These are phyloP conservation scores for Microctenopoma lineatum DNA, from an alignment of 2,797 vertebrate species.

Conservation along the genomic window DNA sequence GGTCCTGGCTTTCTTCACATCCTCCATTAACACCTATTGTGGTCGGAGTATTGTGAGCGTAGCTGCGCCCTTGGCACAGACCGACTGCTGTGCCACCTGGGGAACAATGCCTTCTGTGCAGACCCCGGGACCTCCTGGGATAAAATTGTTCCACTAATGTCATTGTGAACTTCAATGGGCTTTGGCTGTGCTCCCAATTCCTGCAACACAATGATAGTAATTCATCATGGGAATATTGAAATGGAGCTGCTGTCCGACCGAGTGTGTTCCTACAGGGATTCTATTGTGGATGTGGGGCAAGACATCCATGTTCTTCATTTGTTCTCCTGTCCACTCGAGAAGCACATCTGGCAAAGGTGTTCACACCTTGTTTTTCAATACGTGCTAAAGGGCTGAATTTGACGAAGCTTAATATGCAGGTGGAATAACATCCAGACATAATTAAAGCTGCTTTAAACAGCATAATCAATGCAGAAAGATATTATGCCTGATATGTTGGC, in stretches of 20 bases:
- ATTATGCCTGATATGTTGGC: background rate
- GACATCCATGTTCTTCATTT: conserved; percentile 44
- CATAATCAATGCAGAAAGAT: background rate
- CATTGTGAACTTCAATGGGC: conserved; percentile 71
- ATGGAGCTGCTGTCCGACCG: conserved; percentile 47
- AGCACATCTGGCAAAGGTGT: conserved; percentile 44
- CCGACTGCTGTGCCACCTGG: conserved; percentile 60
- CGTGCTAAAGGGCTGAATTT: background rate
- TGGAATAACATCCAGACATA: background rate
- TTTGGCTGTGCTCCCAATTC: conserved; percentile 68
- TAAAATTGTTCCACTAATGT: conserved; percentile 73
- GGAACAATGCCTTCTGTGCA: conserved; percentile 55
- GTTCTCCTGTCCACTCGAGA: conserved; percentile 34
- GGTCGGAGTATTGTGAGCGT: conserved; percentile 26
- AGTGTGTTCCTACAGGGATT: conserved; percentile 38
- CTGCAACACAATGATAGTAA: conserved; percentile 70
- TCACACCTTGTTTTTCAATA: conserved; percentile 37
- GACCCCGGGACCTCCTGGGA: conserved; percentile 60
- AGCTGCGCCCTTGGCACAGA: conserved; percentile 33
- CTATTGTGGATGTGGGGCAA: conserved; percentile 50
- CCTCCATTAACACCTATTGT: conserved; percentile 64
- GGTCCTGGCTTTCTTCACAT: conserved; percentile 30
- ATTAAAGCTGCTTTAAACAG: conserved; percentile 4
- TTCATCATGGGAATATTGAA: conserved; percentile 75
- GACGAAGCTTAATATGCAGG: conserved; percentile 6